phyloP scores from a whole-genome alignment of 2,797 vertebrate species.

The Lepus oiostolus region DNA sequence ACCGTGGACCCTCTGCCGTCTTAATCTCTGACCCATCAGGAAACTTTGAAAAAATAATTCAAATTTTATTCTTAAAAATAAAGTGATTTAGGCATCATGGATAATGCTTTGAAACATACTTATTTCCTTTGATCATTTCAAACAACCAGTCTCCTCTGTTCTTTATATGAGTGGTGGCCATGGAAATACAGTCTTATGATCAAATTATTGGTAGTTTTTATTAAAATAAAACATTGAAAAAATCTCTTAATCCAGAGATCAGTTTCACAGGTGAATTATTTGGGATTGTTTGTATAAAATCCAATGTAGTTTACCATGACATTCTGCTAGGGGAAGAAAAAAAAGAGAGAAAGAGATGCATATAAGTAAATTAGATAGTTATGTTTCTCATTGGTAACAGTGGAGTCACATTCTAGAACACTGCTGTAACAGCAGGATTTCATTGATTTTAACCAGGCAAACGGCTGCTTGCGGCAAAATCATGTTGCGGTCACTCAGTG shows the following conservation, averaged over 20 bases:
- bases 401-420: constrained; percentile 77
- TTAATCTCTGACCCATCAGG: background rate
- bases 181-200: background rate
- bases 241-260: background rate
- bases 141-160: background rate
- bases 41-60: constrained; percentile 7
- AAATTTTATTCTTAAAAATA: background rate
- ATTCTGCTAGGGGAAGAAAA: constrained; percentile 67
- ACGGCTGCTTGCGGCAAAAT: constrained; percentile 84
- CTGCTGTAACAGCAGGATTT: constrained; percentile 77
- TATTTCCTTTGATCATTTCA: background rate
- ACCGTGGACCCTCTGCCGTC: fast-evolving
- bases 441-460: constrained; percentile 85
- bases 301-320: constrained; percentile 50
- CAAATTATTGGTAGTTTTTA: constrained; percentile 56
- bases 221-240: constrained; percentile 28
- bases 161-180: background rate
- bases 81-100: background rate
- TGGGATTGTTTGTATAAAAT: constrained; percentile 74
- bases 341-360: constrained; percentile 30
- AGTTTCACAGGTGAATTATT: constrained; percentile 67
- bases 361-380: constrained; percentile 75
- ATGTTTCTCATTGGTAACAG: constrained; percentile 80
- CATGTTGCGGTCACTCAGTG: constrained; percentile 85
- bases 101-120: background rate